phyloP scores from a whole-genome alignment of 2,113 vertebrate species.

The Scomber scombrus region DNA sequence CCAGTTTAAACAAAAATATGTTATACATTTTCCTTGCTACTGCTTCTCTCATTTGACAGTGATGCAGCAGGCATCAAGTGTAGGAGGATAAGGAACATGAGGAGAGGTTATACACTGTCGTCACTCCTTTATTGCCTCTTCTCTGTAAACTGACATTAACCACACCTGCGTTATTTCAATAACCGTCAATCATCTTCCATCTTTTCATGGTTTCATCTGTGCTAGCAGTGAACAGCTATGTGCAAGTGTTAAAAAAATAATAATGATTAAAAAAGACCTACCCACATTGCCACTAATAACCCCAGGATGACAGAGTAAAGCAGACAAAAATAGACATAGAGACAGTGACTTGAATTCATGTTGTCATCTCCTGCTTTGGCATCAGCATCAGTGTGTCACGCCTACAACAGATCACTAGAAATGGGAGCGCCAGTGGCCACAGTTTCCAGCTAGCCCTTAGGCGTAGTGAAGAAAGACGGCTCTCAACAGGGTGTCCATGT shows the following conservation, averaged over 20 bases:
- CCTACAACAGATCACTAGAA: background rate
- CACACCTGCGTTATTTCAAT: slow-evolving; percentile 46
- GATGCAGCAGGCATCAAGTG: background rate
- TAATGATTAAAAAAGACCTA: background rate
- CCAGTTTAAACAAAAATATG: background rate
- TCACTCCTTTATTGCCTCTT: slow-evolving; percentile 11
- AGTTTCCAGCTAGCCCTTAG: background rate
- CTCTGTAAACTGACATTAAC: slow-evolving; percentile 26
- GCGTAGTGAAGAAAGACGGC: background rate
- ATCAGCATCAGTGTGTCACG: background rate
- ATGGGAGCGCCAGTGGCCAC: background rate
- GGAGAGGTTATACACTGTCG: slow-evolving; percentile 9
- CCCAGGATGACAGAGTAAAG: background rate
- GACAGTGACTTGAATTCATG: slow-evolving; percentile 1
- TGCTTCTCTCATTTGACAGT: background rate
- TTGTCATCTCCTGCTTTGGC: slow-evolving; percentile 4
- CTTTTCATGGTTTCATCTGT: slow-evolving; percentile 29
- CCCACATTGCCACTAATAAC: background rate
- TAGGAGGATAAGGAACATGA: slow-evolving; percentile 1
- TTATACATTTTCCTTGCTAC: background rate
- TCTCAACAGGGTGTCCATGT: slow-evolving; percentile 33
- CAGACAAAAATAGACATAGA: background rate
- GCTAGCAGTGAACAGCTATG: slow-evolving; percentile 13
- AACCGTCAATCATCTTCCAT: slow-evolving; percentile 50
- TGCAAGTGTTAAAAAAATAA: background rate